Percentiles rank a stretch among this genome's conserved stretches.
Conservation (phyloP, 2,888 invertebrate species). For the Megastigmus dorsalis region DNA sequence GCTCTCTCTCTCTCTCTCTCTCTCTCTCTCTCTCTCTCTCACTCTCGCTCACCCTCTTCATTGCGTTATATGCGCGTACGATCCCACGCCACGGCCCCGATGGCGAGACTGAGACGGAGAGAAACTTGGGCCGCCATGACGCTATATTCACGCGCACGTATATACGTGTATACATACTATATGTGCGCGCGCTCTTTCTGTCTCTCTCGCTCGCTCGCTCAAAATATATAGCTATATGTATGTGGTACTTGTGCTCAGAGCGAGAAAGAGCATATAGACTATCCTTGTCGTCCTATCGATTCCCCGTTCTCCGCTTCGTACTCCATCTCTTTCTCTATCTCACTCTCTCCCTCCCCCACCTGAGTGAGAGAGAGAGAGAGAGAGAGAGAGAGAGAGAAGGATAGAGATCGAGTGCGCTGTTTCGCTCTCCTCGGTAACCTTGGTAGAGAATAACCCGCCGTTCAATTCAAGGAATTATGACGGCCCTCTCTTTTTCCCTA, state of each 20-base stretch:
- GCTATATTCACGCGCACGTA: constrained; percentile 23
- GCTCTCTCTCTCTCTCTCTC: background rate
- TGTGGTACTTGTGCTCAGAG: constrained; percentile 8
- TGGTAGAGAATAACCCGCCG: constrained; percentile 73
- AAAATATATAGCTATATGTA: constrained; percentile 36
- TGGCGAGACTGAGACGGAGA: constrained; percentile 46
- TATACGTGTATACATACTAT: background rate
- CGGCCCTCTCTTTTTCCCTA: constrained; percentile 67
- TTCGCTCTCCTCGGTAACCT: constrained; percentile 67
- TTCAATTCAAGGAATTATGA: constrained; percentile 75
- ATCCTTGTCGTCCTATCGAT: constrained; percentile 53
- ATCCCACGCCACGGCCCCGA: constrained; percentile 52
- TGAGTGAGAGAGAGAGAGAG: background rate
- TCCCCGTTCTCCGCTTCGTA: constrained; percentile 30
- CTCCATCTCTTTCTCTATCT: constrained; percentile 14
- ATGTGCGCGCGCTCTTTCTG: background rate
- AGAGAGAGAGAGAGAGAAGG: constrained; percentile 15
- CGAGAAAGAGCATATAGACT: constrained; percentile 8
- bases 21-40: constrained; percentile 7
- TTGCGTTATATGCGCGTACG: constrained; percentile 43
- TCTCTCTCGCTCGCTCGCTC: constrained; percentile 15
- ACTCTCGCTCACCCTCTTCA: constrained; percentile 18
- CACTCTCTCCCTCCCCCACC: background rate
- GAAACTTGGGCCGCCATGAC: constrained; percentile 43
- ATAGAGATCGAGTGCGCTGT: constrained; percentile 29